These are phyloP conservation scores for Atherix ibis DNA, from an alignment of 2,888 invertebrate species.

Conservation along the genomic window DNA sequence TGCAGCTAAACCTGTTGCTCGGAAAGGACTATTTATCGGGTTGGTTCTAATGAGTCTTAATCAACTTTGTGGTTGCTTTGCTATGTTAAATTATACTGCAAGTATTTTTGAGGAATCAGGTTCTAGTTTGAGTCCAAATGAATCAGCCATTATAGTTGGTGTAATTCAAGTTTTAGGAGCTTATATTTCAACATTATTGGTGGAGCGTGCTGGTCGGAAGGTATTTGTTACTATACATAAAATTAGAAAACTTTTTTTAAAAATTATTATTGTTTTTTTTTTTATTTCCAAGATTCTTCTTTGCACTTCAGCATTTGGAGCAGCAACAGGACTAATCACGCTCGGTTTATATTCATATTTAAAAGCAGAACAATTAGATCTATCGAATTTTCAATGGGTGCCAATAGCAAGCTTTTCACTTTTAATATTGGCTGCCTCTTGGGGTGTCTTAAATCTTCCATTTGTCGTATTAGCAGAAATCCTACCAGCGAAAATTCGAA, in stretches of 20 bases:
- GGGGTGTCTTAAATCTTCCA: conserved; percentile 25
- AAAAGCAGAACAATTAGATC: conserved; percentile 16
- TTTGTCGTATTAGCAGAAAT: conserved; percentile 26
- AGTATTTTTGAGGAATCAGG: conserved; percentile 26
- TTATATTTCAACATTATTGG: conserved; percentile 23
- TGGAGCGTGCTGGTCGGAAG: conserved; percentile 27
- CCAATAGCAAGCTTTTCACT: conserved; percentile 28
- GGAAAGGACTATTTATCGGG: conserved; percentile 24
- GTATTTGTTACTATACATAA: conserved; percentile 8
- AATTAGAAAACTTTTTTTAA: not conserved
- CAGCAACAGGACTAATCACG: conserved; percentile 19
- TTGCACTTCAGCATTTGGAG: conserved; percentile 22
- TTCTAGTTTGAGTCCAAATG: conserved; percentile 22
- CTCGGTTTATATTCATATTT: conserved; percentile 22
- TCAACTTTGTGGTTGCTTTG: conserved; percentile 27
- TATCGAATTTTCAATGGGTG: conserved; percentile 21
- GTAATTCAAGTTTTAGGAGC: conserved; percentile 25
- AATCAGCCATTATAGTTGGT: conserved; percentile 26
- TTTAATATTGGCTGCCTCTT: conserved; percentile 23
- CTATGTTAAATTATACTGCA: conserved; percentile 28
- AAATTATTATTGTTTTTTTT: not conserved
- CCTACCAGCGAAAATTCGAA: conserved; percentile 24
- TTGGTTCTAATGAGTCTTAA: conserved; percentile 22
- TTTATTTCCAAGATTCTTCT: conserved; percentile 15
- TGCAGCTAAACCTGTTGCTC: conserved; percentile 20